Percentiles rank a stretch among this genome's conserved stretches.
Conservation (phyloP, 2,113 vertebrate species). For the Carassius gibelio region DNA sequence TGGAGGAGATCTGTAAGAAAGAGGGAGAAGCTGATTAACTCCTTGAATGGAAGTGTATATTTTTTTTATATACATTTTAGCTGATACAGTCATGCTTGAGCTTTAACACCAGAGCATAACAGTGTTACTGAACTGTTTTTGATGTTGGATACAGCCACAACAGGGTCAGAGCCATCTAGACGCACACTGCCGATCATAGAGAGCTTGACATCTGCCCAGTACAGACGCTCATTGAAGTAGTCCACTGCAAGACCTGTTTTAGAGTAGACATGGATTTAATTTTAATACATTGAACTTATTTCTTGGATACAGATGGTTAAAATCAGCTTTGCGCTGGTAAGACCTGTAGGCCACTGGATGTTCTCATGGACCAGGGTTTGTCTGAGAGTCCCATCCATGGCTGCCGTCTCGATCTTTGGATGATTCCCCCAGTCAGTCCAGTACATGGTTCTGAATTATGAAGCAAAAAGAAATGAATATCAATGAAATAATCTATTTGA, state of each 20-base stretch:
- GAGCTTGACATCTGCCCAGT: slow-evolving; percentile 95
- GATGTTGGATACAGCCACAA: slow-evolving; percentile 83
- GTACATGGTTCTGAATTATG: slow-evolving; percentile 87
- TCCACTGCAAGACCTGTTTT: slow-evolving; percentile 89
- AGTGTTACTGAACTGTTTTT: slow-evolving; percentile 82
- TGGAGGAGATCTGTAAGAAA: slow-evolving; percentile 84
- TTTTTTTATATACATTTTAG: neutral
- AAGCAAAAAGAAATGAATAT: neutral
- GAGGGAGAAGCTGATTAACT: neutral
- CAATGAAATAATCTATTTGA: neutral
- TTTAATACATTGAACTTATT: neutral
- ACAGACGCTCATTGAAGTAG: slow-evolving; percentile 94
- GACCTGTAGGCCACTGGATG: slow-evolving; percentile 96
- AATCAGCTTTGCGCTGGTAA: neutral
- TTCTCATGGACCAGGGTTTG: slow-evolving; percentile 93
- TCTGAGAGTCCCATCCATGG: slow-evolving; percentile 94
- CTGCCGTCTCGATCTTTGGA: slow-evolving; percentile 94
- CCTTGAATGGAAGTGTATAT: neutral
- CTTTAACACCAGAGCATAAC: neutral
- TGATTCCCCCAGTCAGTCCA: slow-evolving; percentile 99
- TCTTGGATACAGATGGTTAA: neutral
- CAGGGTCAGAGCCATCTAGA: slow-evolving; percentile 89
- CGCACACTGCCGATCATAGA: slow-evolving; percentile 93
- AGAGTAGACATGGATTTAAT: neutral
- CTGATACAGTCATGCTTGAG: neutral